These are phyloP conservation scores for Drosophila cardini DNA, from an alignment of 1,140 invertebrate genomes.

Conservation along the genomic window DNA sequence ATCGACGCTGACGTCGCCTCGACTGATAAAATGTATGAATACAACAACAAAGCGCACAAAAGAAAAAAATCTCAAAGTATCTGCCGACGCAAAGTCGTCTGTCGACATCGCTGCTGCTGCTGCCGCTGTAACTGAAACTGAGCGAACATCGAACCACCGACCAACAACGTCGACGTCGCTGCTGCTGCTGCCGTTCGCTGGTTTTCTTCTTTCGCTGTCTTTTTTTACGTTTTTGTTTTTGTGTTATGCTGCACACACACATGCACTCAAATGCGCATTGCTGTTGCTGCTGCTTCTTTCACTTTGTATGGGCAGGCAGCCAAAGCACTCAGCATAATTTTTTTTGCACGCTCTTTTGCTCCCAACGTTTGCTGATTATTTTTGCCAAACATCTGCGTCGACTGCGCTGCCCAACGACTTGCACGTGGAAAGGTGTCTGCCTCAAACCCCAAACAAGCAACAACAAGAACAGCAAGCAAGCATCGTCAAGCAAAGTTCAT, in stretches of 20 bases:
- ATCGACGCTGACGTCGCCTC: constrained; percentile 38
- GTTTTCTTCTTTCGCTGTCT: constrained; percentile 73
- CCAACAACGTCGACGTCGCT: constrained; percentile 18
- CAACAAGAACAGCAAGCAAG: constrained; percentile 55
- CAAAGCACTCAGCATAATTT: constrained; percentile 80
- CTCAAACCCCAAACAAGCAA: constrained; percentile 40
- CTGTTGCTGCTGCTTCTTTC: constrained; percentile 68
- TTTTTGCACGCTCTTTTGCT: constrained; percentile 76
- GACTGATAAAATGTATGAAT: constrained; percentile 78
- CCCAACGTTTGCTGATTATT: constrained; percentile 80
- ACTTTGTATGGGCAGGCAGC: constrained; percentile 78
- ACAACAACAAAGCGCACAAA: constrained; percentile 46
- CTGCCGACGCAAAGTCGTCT: constrained; percentile 57
- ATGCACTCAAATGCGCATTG: constrained; percentile 27
- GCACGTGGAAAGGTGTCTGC: constrained; percentile 75
- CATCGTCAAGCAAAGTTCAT: constrained; percentile 77
- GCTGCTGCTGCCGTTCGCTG: constrained; percentile 54
- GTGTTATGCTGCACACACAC: constrained; percentile 64
- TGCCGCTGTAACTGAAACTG: constrained; percentile 58
- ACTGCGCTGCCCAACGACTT: constrained; percentile 16
- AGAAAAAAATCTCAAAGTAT: constrained; percentile 72
- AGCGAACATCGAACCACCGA: constrained; percentile 50
- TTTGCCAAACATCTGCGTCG: constrained; percentile 64
- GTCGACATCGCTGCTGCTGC: constrained; percentile 6
- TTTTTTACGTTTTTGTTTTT: constrained; percentile 44